Conservation (phyloP, 2,113 vertebrate species). For the Zosterops japonicus region DNA sequence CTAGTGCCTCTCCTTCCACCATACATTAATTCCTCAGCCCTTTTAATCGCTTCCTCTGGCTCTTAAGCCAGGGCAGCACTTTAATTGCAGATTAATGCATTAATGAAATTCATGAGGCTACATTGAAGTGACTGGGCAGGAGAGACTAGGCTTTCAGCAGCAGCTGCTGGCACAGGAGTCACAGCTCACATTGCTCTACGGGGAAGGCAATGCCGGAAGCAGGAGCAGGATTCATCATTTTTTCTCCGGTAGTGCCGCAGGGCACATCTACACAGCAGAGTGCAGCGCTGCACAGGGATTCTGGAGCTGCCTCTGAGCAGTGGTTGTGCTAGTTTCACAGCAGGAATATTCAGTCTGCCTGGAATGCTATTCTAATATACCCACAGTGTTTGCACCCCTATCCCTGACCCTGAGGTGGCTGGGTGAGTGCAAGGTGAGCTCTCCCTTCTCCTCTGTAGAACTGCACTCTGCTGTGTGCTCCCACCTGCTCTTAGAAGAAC, state of each 20-base stretch:
- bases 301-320: background rate
- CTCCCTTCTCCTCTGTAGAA: background rate
- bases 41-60: background rate
- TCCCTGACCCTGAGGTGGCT: background rate
- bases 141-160: background rate
- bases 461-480: background rate
- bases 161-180: background rate
- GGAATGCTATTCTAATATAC: background rate
- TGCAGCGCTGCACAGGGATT: accelerated
- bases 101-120: constrained; percentile 34
- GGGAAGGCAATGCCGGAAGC: background rate
- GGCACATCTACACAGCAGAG: background rate
- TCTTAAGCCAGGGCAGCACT: background rate
- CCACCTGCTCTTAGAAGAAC: background rate
- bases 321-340: background rate
- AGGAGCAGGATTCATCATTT: background rate
- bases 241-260: background rate
- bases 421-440: background rate
- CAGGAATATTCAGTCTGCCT: background rate
- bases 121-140: constrained; percentile 3
- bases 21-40: background rate
- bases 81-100: background rate
- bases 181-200: accelerated
- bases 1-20: background rate
- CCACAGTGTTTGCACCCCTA: background rate